A percentile compares a stretch with the other conserved stretches of the same genome.
Evolutionary conservation across 2,888 invertebrate species (phyloP).

Genomic region (Drosophila borealis): DNA sequence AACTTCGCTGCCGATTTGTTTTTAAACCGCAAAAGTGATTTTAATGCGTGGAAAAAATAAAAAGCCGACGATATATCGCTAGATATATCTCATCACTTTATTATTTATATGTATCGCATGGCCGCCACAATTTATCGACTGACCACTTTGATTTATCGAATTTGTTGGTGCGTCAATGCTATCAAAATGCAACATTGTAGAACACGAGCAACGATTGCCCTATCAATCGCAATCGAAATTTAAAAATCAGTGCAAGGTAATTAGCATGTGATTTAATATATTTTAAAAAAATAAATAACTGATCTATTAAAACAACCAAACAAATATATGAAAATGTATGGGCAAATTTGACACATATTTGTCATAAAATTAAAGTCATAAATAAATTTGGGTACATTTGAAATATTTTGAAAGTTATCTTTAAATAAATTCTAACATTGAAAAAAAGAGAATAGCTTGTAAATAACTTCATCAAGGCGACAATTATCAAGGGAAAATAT

Average conservation of each 20-base stretch:
- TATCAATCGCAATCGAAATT: conserved; percentile 7
- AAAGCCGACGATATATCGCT: conserved; percentile 65
- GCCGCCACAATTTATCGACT: conserved; percentile 32
- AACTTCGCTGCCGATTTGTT: conserved; percentile 37
- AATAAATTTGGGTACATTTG: too few species aligned
- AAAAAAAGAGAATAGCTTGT: too few species aligned
- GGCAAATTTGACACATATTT: background rate
- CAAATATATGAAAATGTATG: too few species aligned
- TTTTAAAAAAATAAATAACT: too few species aligned
- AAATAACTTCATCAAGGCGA: too few species aligned
- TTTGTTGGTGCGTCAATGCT: background rate
- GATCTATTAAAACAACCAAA: too few species aligned
- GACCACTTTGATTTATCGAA: conserved; percentile 25
- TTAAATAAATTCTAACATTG: too few species aligned
- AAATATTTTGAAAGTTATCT: too few species aligned
- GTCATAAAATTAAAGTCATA: background rate
- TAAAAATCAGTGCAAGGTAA: conserved; percentile 8
- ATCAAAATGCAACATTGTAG: conserved; percentile 38
- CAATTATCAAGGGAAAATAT: too few species aligned
- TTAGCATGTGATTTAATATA: background rate
- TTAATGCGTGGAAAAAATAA: conserved; percentile 58
- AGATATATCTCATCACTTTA: conserved; percentile 55
- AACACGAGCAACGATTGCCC: background rate
- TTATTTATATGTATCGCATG: conserved; percentile 39
- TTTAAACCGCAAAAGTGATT: conserved; percentile 45